Percentiles rank a stretch among this genome's conserved stretches.
phyloP scores from a whole-genome alignment of 1,140 invertebrate species.

The Orchesella cincta region DNA sequence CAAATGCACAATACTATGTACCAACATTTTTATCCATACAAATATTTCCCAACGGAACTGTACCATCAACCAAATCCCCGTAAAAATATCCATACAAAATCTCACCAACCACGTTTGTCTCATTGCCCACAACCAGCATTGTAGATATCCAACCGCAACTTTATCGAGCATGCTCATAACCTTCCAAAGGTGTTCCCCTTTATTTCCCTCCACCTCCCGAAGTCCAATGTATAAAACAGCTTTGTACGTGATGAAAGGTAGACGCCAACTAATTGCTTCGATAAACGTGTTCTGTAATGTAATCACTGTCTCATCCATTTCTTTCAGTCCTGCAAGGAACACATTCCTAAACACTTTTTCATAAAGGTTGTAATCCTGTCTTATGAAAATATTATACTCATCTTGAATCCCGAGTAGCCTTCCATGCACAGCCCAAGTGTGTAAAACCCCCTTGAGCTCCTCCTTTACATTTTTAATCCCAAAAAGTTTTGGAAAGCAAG shows the following conservation, averaged over 20 bases:
- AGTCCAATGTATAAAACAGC: constrained; percentile 18
- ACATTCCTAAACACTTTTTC: constrained; percentile 35
- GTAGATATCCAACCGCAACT: background rate
- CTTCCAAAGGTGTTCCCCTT: constrained; percentile 27
- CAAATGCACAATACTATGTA: no score
- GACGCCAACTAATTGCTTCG: background rate
- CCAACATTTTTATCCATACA: no score
- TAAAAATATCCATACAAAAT: no score
- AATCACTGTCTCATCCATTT: constrained; percentile 33
- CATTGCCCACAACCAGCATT: background rate
- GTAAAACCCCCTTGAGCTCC: constrained; percentile 42
- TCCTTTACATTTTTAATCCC: constrained; percentile 24
- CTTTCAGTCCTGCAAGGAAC: constrained; percentile 37
- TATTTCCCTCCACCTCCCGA: background rate
- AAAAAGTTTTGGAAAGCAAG: constrained; percentile 28
- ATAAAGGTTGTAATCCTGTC: constrained; percentile 35
- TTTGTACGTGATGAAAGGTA: constrained; percentile 23
- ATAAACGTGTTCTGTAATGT: constrained; percentile 31
- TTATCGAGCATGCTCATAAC: constrained; percentile 30
- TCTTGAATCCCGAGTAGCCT: constrained; percentile 45
- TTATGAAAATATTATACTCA: constrained; percentile 44
- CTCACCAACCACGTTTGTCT: no score
- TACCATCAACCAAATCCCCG: no score
- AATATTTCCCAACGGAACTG: no score
- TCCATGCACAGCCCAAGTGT: constrained; percentile 43